These are phyloP conservation scores for Cyanoliseus patagonus DNA, from an alignment of 2,113 vertebrate species.

Conservation along the genomic window DNA sequence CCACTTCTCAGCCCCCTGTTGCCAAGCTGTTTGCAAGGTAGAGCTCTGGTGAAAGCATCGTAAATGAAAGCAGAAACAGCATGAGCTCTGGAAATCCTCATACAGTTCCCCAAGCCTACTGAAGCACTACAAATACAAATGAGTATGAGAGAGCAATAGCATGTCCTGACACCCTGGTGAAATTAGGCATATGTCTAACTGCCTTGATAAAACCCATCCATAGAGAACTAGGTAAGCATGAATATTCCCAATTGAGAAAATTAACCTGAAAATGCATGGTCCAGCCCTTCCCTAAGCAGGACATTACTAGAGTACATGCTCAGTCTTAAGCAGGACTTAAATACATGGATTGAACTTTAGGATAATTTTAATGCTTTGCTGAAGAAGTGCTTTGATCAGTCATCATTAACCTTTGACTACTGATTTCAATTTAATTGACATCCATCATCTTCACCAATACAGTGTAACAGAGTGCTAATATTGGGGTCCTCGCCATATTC, in stretches of 20 bases:
- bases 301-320: not conserved
- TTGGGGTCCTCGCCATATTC: not conserved
- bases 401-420: not conserved
- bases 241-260: not conserved
- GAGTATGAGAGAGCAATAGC: not conserved
- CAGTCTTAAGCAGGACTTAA: not conserved
- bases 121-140: not conserved
- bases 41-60: not conserved
- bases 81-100: not conserved
- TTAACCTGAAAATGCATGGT: not conserved
- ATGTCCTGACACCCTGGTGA: not conserved
- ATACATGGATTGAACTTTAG: not conserved
- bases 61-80: not conserved
- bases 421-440: slow-evolving; percentile 23
- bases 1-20: not conserved
- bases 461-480: not conserved
- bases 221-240: not conserved
- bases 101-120: not conserved
- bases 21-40: not conserved
- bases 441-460: not conserved
- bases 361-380: not conserved
- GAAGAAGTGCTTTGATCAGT: not conserved
- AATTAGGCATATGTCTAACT: not conserved
- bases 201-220: not conserved
- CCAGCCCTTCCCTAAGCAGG: not conserved